These are phyloP conservation scores for Meloidogyne hapla DNA, from an alignment of 1,140 invertebrate genomes.

Conservation along the genomic window DNA sequence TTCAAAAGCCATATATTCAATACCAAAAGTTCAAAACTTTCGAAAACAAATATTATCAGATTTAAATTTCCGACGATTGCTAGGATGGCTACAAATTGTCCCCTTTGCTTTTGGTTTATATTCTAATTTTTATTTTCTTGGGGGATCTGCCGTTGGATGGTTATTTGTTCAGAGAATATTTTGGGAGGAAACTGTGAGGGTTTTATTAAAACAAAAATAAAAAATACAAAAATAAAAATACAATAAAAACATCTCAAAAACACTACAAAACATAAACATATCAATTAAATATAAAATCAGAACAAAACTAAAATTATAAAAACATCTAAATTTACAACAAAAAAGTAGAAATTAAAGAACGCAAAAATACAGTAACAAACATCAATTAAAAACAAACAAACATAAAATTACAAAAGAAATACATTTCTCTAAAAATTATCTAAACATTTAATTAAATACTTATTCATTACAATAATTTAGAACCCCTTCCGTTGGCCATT, in stretches of 20 bases:
- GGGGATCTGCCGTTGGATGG: constrained; percentile 56
- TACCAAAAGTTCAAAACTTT: constrained; percentile 46
- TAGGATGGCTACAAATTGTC: constrained; percentile 57
- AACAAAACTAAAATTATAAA: no score
- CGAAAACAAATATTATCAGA: constrained; percentile 53
- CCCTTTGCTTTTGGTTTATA: constrained; percentile 63
- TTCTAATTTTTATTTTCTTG: constrained; percentile 63
- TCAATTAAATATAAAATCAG: no score
- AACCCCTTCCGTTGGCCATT: constrained; percentile 61
- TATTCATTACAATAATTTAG: background rate
- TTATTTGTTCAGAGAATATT: constrained; percentile 63
- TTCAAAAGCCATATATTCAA: constrained; percentile 53
- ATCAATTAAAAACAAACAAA: no score
- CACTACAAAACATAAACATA: no score
- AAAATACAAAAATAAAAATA: background rate
- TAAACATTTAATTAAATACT: no score
- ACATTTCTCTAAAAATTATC: no score
- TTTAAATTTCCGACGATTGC: constrained; percentile 52
- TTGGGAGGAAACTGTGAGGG: constrained; percentile 52
- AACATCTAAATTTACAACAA: no score
- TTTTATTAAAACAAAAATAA: background rate
- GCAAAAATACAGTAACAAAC: no score
- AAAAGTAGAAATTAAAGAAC: no score
- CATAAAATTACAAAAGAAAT: no score
- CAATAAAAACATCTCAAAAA: no score